These are phyloP conservation scores for Brachyistius frenatus DNA, from an alignment of 2,113 vertebrate genomes.

Conservation along the genomic window DNA sequence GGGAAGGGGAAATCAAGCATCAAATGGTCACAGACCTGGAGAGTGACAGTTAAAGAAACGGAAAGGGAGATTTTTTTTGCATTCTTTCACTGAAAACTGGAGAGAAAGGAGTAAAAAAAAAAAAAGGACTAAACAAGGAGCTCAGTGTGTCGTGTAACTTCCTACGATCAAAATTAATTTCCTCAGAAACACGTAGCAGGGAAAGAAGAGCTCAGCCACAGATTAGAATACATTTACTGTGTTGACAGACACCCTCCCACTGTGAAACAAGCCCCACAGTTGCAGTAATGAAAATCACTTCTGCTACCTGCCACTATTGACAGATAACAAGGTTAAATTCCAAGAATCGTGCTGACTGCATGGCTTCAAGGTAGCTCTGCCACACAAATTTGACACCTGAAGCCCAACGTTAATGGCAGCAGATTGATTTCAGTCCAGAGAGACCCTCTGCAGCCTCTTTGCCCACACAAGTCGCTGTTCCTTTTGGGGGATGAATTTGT, in stretches of 20 bases:
- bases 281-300: constrained; percentile 66
- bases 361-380: constrained; percentile 46
- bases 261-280: constrained; percentile 62
- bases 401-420: constrained; percentile 67
- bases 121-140: background rate
- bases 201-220: constrained; percentile 54
- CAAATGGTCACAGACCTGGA: constrained; percentile 53
- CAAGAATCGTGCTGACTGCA: constrained; percentile 66
- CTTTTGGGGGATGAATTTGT: constrained; percentile 18
- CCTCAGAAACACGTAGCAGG: constrained; percentile 37
- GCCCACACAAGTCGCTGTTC: constrained; percentile 22
- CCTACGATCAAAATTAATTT: constrained; percentile 61
- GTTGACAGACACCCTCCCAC: constrained; percentile 61
- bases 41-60: constrained; percentile 58
- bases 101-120: constrained; percentile 3
- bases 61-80: constrained; percentile 43
- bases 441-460: constrained; percentile 42
- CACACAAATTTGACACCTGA: constrained; percentile 76
- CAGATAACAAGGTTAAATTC: constrained; percentile 80
- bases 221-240: constrained; percentile 67
- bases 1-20: constrained; percentile 51
- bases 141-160: constrained; percentile 40
- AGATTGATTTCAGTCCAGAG: constrained; percentile 70
- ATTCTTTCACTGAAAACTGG: constrained; percentile 10
- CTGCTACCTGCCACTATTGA: constrained; percentile 67